These are phyloP conservation scores for Pyrocephalus nanus DNA, from an alignment of 2,797 vertebrate genomes.

Conservation along the genomic window DNA sequence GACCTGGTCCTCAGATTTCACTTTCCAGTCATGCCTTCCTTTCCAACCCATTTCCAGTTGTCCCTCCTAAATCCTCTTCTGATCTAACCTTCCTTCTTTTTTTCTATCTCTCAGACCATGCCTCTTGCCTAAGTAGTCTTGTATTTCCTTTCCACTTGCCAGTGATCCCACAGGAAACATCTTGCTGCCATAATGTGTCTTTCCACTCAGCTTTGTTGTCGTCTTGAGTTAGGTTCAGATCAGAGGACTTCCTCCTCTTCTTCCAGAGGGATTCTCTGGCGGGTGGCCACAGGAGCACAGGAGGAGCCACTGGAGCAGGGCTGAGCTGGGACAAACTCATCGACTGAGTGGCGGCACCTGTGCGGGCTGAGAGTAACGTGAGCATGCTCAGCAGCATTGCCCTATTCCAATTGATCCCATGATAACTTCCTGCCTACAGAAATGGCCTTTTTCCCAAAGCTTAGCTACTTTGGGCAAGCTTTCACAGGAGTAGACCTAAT, in stretches of 20 bases:
- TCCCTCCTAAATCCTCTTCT: constrained; percentile 32
- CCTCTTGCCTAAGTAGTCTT: constrained; percentile 33
- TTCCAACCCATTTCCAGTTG: background rate
- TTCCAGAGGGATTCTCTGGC: background rate
- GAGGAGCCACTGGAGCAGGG: accelerated
- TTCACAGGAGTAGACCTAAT: background rate
- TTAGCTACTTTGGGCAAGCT: background rate
- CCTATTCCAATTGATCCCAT: background rate
- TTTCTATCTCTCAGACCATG: constrained; percentile 3
- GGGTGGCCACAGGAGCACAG: accelerated
- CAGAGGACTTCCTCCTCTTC: background rate
- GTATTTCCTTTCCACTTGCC: constrained; percentile 26
- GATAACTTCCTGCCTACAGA: background rate
- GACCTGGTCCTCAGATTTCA: constrained; percentile 39
- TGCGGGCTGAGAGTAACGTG: accelerated
- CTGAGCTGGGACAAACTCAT: background rate
- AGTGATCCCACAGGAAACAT: constrained; percentile 37
- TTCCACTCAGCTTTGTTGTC: background rate
- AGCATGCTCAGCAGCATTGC: background rate
- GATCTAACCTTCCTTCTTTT: background rate
- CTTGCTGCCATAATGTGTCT: constrained; percentile 4
- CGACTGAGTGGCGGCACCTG: accelerated
- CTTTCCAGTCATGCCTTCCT: constrained; percentile 13
- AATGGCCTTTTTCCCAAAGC: background rate
- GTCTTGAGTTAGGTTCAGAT: background rate